Evolutionary conservation across 2,888 invertebrate species (phyloP).

Genomic region (Criorhina ranunculi): DNA sequence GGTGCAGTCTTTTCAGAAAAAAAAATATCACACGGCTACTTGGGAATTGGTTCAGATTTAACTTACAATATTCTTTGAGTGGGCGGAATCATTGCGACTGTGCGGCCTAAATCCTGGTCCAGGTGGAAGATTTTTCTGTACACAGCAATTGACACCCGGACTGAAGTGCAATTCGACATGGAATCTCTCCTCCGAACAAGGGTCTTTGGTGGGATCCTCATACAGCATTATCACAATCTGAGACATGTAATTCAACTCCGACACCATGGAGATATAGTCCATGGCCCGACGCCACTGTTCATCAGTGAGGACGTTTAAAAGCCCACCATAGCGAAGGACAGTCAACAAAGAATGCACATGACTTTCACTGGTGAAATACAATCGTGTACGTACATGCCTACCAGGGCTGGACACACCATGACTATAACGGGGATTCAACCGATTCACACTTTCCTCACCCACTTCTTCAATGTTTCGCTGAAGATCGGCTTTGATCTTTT

Average conservation of each 20-base stretch:
- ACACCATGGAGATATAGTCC: constrained; percentile 99
- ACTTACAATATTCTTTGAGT: constrained; percentile 87
- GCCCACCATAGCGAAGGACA: constrained; percentile 95
- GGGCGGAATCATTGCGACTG: constrained; percentile 92
- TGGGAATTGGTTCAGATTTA: constrained; percentile 10
- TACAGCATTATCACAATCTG: constrained; percentile 99
- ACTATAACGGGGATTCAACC: constrained; percentile 98
- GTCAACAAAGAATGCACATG: constrained; percentile 99
- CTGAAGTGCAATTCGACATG: constrained; percentile 99
- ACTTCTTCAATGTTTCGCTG: constrained; percentile 96
- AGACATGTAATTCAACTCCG: constrained; percentile 99
- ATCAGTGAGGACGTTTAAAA: constrained; percentile 94
- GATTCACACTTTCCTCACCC: constrained; percentile 97
- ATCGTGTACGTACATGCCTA: constrained; percentile 97
- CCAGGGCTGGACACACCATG: constrained; percentile 99
- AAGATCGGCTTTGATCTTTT: constrained; percentile 97
- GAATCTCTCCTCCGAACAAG: constrained; percentile 95
- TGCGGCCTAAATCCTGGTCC: constrained; percentile 97
- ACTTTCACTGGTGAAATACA: constrained; percentile 99
- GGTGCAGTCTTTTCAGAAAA: constrained; percentile 67
- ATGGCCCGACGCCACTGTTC: constrained; percentile 99
- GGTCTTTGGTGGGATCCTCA: constrained; percentile 98
- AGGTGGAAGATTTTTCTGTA: constrained; percentile 96
- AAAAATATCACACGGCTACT: constrained; percentile 59
- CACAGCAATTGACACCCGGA: constrained; percentile 98